Conservation (phyloP, 2,888 invertebrate species). For the Pediacus dermestoides region DNA sequence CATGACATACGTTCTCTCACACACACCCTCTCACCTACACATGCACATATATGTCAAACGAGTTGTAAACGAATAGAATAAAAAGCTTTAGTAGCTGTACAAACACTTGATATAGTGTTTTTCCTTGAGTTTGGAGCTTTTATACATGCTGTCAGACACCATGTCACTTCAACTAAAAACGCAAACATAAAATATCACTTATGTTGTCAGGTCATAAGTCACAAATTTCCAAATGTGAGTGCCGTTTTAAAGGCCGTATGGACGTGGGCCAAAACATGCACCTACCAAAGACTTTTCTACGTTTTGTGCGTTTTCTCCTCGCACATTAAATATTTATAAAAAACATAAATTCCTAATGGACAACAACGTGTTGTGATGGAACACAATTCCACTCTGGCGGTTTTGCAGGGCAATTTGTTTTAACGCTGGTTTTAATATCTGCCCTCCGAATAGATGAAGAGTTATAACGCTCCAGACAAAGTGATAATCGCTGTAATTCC, state of each 20-base stretch:
- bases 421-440: too few species aligned
- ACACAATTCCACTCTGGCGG: too few species aligned
- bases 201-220: slow-evolving; percentile 30
- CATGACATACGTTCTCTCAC: too few species aligned
- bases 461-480: slow-evolving; percentile 47
- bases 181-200: slow-evolving; percentile 32
- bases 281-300: too few species aligned
- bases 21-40: too few species aligned
- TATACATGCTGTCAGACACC: slow-evolving; percentile 21
- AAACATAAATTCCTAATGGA: too few species aligned
- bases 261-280: too few species aligned
- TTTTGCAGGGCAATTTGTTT: too few species aligned
- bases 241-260: too few species aligned
- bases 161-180: slow-evolving; percentile 25
- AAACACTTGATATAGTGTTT: slow-evolving; percentile 7
- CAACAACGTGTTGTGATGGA: too few species aligned
- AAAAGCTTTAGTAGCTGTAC: slow-evolving; percentile 7
- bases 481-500: slow-evolving; percentile 51
- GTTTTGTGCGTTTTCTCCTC: too few species aligned
- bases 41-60: slow-evolving; percentile 5
- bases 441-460: slow-evolving; percentile 48
- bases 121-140: slow-evolving; percentile 11
- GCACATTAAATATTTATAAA: too few species aligned
- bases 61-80: slow-evolving; percentile 6
- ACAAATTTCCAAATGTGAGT: slow-evolving; percentile 22